phyloP scores from a whole-genome alignment of 2,113 vertebrate species.

The Hipposideros armiger region DNA sequence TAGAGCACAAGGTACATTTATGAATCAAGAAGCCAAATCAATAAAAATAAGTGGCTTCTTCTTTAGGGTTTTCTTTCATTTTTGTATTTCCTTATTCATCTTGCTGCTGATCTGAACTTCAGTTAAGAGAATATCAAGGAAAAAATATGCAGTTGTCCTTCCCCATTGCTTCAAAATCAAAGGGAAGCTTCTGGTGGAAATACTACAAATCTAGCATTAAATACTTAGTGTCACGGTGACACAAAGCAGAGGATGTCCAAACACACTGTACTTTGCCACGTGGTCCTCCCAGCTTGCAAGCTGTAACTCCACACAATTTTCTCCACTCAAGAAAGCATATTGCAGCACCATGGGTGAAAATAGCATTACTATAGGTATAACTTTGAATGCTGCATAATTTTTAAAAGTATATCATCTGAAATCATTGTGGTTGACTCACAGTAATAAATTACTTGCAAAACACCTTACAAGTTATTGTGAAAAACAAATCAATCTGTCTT shows the following conservation, averaged over 20 bases:
- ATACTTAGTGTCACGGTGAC: background rate
- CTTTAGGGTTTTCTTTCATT: background rate
- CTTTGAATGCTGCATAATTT: background rate
- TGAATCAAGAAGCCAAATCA: background rate
- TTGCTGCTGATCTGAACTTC: background rate
- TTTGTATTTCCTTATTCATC: background rate
- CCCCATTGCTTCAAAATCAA: background rate
- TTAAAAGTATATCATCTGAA: conserved; percentile 43
- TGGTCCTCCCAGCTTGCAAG: background rate
- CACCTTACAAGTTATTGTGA: background rate
- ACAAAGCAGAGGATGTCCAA: background rate
- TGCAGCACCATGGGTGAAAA: background rate
- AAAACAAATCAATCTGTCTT: conserved; percentile 22
- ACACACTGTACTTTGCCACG: background rate
- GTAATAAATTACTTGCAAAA: background rate
- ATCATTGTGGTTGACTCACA: background rate
- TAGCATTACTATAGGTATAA: background rate
- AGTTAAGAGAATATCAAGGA: background rate
- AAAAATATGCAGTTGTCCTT: background rate
- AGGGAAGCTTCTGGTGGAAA: background rate
- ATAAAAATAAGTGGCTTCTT: background rate
- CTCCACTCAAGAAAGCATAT: background rate
- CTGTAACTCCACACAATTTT: background rate
- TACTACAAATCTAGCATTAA: background rate
- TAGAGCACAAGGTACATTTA: background rate